Conservation (phyloP, 2,797 vertebrate genomes). For the Acanthurus tractus region DNA sequence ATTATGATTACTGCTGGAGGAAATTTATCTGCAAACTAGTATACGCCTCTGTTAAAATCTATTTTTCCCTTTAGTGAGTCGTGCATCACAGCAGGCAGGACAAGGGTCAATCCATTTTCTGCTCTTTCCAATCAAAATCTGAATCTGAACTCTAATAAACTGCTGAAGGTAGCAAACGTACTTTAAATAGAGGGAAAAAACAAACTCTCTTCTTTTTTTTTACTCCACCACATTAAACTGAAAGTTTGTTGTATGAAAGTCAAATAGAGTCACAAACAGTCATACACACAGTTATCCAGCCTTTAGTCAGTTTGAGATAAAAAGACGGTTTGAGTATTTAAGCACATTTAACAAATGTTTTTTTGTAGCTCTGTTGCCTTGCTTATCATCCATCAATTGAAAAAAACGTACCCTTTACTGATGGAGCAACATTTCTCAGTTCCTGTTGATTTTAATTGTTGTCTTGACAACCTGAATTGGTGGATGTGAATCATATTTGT, state of each 20-base stretch:
- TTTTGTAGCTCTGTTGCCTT: too few species aligned
- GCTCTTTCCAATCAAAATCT: neutral
- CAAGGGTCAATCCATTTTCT: neutral
- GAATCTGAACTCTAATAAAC: neutral
- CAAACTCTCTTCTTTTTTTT: neutral
- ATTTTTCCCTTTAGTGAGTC: neutral
- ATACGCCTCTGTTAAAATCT: constrained; percentile 10
- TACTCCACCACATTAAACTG: neutral
- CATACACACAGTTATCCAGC: neutral
- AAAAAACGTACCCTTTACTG: too few species aligned
- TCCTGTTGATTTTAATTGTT: too few species aligned
- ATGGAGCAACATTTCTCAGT: too few species aligned
- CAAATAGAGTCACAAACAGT: neutral
- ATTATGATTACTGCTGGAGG: too few species aligned
- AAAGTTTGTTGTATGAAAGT: neutral
- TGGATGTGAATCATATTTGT: too few species aligned
- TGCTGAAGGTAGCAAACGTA: neutral
- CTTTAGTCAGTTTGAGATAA: neutral
- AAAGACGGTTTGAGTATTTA: constrained; percentile 1
- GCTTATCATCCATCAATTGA: neutral
- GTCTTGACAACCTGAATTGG: too few species aligned
- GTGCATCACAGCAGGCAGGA: neutral
- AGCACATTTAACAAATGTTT: neutral
- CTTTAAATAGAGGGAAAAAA: neutral
- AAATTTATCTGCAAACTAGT: neutral